Evolutionary conservation across 2,113 vertebrate species (phyloP).

Genomic region (Alethe diademata): DNA sequence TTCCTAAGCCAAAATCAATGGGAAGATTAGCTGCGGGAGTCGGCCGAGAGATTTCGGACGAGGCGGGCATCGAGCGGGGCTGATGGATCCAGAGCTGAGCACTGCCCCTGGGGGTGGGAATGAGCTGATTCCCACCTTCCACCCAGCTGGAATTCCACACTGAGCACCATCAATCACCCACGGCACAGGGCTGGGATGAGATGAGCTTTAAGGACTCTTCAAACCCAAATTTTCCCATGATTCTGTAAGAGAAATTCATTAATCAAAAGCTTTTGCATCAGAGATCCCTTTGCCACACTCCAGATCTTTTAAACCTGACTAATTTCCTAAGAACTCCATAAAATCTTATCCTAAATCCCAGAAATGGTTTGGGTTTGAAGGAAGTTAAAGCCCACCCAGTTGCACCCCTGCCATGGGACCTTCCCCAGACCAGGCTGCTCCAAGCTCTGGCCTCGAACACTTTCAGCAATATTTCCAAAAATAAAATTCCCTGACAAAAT

Average conservation of each 20-base stretch:
- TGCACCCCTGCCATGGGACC: neutral
- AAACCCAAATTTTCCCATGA: neutral
- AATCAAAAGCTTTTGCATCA: accelerated
- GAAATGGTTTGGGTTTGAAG: neutral
- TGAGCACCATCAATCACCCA: neutral
- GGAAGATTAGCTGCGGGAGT: neutral
- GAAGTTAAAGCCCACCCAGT: neutral
- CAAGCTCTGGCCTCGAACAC: accelerated
- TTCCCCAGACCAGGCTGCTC: neutral
- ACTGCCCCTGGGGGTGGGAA: accelerated
- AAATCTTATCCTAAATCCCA: neutral
- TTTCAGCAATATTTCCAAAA: neutral
- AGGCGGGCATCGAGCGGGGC: accelerated
- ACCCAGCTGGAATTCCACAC: accelerated
- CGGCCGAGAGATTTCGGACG: neutral
- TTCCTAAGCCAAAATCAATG: conserved; percentile 31
- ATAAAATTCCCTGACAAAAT: neutral
- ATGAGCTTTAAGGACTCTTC: neutral
- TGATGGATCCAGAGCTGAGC: accelerated
- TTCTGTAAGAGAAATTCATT: neutral
- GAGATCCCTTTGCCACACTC: neutral
- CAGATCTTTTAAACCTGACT: neutral
- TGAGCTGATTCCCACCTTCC: neutral
- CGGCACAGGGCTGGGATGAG: accelerated
- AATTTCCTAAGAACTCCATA: neutral